Evolutionary conservation across 2,113 vertebrate species (phyloP), one percentile per base, ranked within the genome.

Genomic region (Vidua chalybeata): DNA sequence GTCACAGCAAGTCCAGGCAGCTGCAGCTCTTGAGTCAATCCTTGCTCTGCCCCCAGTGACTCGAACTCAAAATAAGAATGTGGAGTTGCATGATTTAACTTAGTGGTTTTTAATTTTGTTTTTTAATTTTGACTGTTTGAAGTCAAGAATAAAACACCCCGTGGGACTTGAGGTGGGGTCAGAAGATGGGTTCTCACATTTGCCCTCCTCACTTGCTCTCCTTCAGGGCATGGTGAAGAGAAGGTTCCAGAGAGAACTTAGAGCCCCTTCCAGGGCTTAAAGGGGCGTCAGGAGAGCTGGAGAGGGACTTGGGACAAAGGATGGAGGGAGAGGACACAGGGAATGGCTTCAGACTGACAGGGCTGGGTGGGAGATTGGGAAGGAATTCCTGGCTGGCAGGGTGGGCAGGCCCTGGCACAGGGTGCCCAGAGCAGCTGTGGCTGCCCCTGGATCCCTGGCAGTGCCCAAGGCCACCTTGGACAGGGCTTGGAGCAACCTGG

Each of bases 381-480:
- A 54, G 62, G 6, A 75, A 61, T 54, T 26, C 1, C 1, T 18
- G 0, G 0, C 69, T 82, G 39, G 0, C 10, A 61, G 61, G 23
- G 15, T 16, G 37, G 11, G 1, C 1, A 81, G 18, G 18, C 8
- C 26, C 43, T 80, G 77, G 86, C 59, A 52, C 51, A 20, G 33
- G 33, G 0, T 37, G 2, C 52, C 33, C 69, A 82, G 61, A 61
- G 46, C 1, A 74, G 61, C 87, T 75, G 87, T 18, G 77, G 52
- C 61, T 75, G 61, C 5, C 14, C 33, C 69, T 75, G 43, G 13
- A 75, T 41, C 54, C 71, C 54, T 83, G 71, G 17, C 0, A 31
- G 1, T 54, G 55, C 1, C n/a, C 48, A 15, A 68, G 17, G 6
- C 39, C 46, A 23, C 39, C 5, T 0, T 61, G 59, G 68, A 33